Evolutionary conservation across 1,140 invertebrate genomes (phyloP).

Genomic region (Palaemon carinicauda): DNA sequence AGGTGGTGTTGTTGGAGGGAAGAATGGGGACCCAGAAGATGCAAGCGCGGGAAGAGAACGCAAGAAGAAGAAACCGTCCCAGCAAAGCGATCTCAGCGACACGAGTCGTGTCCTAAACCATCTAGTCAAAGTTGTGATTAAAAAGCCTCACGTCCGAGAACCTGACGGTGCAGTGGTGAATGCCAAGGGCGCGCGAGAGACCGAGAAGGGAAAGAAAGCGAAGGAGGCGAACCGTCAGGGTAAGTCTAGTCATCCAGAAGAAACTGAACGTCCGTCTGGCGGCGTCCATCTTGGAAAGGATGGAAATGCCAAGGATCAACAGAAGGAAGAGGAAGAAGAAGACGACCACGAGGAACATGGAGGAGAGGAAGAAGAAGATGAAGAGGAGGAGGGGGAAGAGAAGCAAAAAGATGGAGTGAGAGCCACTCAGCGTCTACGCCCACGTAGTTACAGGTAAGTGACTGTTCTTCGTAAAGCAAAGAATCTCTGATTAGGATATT

Average conservation of each 20-base stretch:
- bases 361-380: neutral
- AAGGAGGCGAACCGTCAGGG: no score
- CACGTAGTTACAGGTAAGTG: conserved; percentile 45
- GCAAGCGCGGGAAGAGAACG: no score
- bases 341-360: neutral
- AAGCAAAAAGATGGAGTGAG: conserved; percentile 20
- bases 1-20: no score
- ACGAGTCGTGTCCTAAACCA: neutral
- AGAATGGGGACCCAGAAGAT: neutral
- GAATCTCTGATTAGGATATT: no score
- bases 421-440: conserved; percentile 35
- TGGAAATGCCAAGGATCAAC: neutral
- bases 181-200: no score
- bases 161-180: neutral
- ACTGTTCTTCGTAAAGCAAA: no score
- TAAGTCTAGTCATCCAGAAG: no score
- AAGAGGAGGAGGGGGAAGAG: neutral
- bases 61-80: no score
- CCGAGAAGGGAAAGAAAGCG: no score
- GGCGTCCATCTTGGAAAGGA: neutral
- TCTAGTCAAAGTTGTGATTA: neutral
- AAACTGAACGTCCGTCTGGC: neutral
- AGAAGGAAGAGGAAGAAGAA: neutral
- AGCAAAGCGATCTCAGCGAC: neutral
- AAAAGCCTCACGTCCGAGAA: neutral